Evolutionary conservation across 2,888 invertebrate genomes (phyloP).

Genomic region (Byasa hedistus): DNA sequence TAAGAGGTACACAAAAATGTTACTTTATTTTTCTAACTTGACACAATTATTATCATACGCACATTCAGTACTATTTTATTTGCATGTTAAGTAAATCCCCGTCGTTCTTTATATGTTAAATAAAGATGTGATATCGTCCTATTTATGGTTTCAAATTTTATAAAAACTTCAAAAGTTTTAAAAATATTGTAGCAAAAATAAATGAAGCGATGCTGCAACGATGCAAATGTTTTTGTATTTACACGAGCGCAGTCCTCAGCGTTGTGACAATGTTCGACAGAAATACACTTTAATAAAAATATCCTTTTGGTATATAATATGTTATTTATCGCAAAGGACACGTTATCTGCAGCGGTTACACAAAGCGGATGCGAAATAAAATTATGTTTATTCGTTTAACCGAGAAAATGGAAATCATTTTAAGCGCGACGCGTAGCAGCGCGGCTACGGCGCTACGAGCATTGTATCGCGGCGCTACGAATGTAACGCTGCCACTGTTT

Average conservation of each 20-base stretch:
- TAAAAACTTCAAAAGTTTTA: too few relatives aligned
- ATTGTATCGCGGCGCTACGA: constrained; percentile 42
- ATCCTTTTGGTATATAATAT: constrained; percentile 11
- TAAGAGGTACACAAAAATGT: too few relatives aligned
- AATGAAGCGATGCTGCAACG: too few relatives aligned
- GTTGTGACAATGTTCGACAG: neutral
- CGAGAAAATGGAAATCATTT: constrained; percentile 30
- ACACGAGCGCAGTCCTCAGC: neutral
- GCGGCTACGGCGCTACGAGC: constrained; percentile 30
- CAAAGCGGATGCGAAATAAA: constrained; percentile 26
- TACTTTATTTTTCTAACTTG: too few relatives aligned
- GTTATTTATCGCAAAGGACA: constrained; percentile 23
- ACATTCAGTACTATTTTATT: too few relatives aligned
- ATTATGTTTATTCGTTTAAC: constrained; percentile 25
- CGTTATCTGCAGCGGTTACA: constrained; percentile 23
- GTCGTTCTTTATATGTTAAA: too few relatives aligned
- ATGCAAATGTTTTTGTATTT: too few relatives aligned
- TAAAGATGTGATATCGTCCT: too few relatives aligned
- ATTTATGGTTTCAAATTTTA: too few relatives aligned
- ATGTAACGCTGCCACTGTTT: constrained; percentile 8
- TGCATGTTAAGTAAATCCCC: too few relatives aligned
- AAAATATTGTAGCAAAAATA: too few relatives aligned
- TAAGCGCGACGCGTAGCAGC: constrained; percentile 28
- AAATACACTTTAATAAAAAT: constrained; percentile 19
- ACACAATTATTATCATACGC: too few relatives aligned